Evolutionary conservation across 2,888 invertebrate species (phyloP), one percentile per base, ranked within the genome.

Genomic region (Oscheius sp.): DNA sequence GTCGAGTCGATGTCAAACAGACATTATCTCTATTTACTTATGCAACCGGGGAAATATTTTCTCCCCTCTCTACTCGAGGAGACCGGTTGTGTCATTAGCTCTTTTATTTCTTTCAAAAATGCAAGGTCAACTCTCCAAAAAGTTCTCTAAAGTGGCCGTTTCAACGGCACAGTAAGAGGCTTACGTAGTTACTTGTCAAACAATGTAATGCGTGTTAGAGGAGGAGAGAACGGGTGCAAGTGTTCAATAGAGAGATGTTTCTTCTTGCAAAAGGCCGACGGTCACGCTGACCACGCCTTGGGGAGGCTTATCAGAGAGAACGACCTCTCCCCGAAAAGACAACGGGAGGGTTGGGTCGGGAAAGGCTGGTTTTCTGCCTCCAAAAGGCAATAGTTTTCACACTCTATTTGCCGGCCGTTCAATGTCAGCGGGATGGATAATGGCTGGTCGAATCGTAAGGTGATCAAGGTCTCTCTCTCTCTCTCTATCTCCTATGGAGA

Each of bases 1-100:
- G n/a, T n/a, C 15, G 37, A 45, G 48, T 12, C 4, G 48, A 55
- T 17, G 37, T 55, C 55, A 55, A 55, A 55, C 55, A 55, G 55
- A 55, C 55, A 55, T 55, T 55, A 55, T 55, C 55, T 37, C 17
- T 55, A 17, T 55, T 55, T 33, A 55, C 55, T 55, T 55, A 55
- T 55, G 55, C 55, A 55, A 31, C 33, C 31, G 53, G 46, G 20
- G 48, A 48, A 20, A 48, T 20, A n/a, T n/a, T n/a, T n/a, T n/a
- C n/a, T n/a, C n/a, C 2, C 48, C 4, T 48, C 48, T 12, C 46
- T n/a, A 15, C n/a, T 3, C 15, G 12, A 17, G 42, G 12, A 42
- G 42, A 42, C 4, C n/a, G n/a, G n/a, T n/a, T n/a, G n/a, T n/a
- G n/a, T n/a, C n/a, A n/a, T n/a, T n/a, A n/a, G n/a, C n/a, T n/a